phyloP scores from a whole-genome alignment of 2,797 vertebrate genomes.

The Vultur gryphus region DNA sequence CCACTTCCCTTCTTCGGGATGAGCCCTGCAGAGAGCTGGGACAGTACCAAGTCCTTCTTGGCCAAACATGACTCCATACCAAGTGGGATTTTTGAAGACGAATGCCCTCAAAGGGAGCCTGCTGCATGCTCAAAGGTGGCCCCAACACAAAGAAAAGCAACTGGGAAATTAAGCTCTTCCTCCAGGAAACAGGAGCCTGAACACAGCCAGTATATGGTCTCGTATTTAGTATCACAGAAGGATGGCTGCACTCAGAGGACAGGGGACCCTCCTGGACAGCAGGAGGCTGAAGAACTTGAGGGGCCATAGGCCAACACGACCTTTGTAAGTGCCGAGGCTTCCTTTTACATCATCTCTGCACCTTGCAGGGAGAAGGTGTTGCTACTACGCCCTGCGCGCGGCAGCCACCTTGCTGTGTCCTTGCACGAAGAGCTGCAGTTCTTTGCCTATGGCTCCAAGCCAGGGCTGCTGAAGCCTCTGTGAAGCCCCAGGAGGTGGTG shows the following conservation, averaged over 20 bases:
- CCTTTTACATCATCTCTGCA: neutral
- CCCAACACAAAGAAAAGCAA: neutral
- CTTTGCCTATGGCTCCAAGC: neutral
- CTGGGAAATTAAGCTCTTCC: neutral
- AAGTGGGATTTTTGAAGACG: neutral
- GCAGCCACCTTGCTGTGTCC: neutral
- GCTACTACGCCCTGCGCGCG: rapidly evolving
- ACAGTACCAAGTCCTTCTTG: neutral
- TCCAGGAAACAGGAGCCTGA: neutral
- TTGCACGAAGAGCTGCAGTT: neutral
- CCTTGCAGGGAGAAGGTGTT: neutral
- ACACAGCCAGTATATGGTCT: neutral
- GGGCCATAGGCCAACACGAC: neutral
- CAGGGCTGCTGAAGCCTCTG: neutral
- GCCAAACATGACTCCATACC: neutral
- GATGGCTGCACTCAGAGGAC: neutral
- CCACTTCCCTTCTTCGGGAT: neutral
- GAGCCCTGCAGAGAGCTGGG: neutral
- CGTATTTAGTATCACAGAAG: no score
- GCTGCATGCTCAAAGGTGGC: neutral
- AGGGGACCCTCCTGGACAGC: neutral
- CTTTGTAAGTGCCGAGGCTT: neutral
- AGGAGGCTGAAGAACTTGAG: neutral
- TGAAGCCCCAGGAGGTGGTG: neutral
- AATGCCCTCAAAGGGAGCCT: neutral